These are phyloP conservation scores for Erpetoichthys calabaricus DNA, from an alignment of 2,797 vertebrate genomes.

Conservation along the genomic window DNA sequence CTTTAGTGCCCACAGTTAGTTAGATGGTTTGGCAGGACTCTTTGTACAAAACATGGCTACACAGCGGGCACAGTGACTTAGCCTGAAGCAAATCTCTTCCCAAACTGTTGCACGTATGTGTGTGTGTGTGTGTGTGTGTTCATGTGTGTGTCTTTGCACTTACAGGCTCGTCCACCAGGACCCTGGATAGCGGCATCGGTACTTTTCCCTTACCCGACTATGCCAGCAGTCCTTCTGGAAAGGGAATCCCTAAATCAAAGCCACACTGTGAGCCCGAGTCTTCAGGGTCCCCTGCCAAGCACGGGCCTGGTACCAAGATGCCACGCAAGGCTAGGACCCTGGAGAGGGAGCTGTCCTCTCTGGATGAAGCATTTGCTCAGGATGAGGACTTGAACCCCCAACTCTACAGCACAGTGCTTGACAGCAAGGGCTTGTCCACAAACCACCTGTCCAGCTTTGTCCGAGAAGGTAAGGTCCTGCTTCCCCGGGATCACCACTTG, in stretches of 20 bases:
- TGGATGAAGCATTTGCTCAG: constrained; percentile 57
- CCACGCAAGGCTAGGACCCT: constrained; percentile 76
- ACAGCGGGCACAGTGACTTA: too few relatives aligned
- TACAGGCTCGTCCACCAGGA: constrained; percentile 76
- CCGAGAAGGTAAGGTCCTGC: constrained; percentile 47
- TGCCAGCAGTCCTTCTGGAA: constrained; percentile 57
- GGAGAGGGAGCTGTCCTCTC: constrained; percentile 69
- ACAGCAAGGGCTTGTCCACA: constrained; percentile 28
- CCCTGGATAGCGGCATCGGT: constrained; percentile 89
- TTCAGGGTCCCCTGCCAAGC: constrained; percentile 47
- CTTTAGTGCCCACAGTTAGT: too few relatives aligned
- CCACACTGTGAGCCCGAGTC: constrained; percentile 56
- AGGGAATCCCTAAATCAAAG: constrained; percentile 66
- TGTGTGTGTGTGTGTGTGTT: too few relatives aligned
- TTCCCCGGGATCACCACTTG: too few relatives aligned
- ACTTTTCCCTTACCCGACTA: constrained; percentile 89
- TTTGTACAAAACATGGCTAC: too few relatives aligned
- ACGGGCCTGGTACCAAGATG: constrained; percentile 48
- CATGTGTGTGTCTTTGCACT: too few relatives aligned
- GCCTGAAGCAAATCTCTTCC: too few relatives aligned
- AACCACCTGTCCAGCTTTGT: constrained; percentile 33
- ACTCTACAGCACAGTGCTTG: constrained; percentile 44
- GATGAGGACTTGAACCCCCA: constrained; percentile 54
- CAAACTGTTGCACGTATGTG: too few relatives aligned
- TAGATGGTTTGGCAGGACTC: too few relatives aligned